Percentiles rank a stretch among this genome's conserved stretches.
Evolutionary conservation across 2,797 vertebrate species (phyloP).

Genomic region (Chaunax sp.): DNA sequence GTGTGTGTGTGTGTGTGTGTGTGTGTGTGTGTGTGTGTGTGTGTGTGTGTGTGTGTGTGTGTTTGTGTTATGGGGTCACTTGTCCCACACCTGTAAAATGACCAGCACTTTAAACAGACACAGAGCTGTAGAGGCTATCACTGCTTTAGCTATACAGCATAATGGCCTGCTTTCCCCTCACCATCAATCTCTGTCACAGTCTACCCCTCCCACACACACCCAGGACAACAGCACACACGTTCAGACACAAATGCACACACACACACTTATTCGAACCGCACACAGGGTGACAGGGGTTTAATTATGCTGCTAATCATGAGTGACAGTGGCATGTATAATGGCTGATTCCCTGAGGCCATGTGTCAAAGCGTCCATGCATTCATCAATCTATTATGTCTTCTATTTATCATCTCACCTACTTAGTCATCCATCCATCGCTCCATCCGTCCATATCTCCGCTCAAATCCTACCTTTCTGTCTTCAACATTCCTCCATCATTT

Average conservation of each 20-base stretch:
- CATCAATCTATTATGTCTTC: slow-evolving; percentile 55
- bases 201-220: slow-evolving; percentile 60
- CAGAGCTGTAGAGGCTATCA: slow-evolving; percentile 76
- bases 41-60: slow-evolving; percentile 30
- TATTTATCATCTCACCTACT: slow-evolving; percentile 65
- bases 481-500: slow-evolving; percentile 2
- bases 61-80: slow-evolving; percentile 46
- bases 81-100: slow-evolving; percentile 68
- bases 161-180: slow-evolving; percentile 73
- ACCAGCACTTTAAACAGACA: slow-evolving; percentile 70
- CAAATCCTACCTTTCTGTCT: slow-evolving; percentile 14
- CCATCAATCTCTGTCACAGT: slow-evolving; percentile 80
- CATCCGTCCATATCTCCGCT: slow-evolving; percentile 30
- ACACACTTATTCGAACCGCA: slow-evolving; percentile 39
- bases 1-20: slow-evolving; percentile 17
- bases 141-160: slow-evolving; percentile 69
- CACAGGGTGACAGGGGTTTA: slow-evolving; percentile 68
- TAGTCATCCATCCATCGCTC: slow-evolving; percentile 59
- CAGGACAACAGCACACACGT: slow-evolving; percentile 45
- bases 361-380: slow-evolving; percentile 75
- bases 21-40: slow-evolving; percentile 4
- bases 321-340: slow-evolving; percentile 78
- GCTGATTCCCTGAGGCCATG: slow-evolving; percentile 70
- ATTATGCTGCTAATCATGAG: slow-evolving; percentile 83
- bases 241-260: slow-evolving; percentile 23